These are phyloP conservation scores for Anseranas semipalmata DNA, from an alignment of 2,113 vertebrate genomes.

Conservation along the genomic window DNA sequence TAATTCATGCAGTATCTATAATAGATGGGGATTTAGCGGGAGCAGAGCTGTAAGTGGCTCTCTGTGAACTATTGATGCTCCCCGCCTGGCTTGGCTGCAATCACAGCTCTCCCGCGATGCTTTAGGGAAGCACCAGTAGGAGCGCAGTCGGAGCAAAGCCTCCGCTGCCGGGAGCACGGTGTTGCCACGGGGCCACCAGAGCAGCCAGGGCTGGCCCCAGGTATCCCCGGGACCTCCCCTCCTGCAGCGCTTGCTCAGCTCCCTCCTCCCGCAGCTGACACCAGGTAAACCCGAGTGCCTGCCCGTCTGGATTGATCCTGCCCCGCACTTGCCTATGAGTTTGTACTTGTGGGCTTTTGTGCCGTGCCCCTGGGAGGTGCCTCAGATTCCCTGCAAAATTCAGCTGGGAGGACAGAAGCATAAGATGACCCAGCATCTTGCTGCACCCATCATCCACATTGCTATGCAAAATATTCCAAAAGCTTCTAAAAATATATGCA, in stretches of 20 bases:
- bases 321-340: rapidly evolving
- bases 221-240: background rate
- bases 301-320: background rate
- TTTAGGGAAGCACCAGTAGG: slow-evolving; percentile 69
- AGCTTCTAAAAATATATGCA: background rate
- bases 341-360: background rate
- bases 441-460: background rate
- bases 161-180: background rate
- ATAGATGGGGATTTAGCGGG: slow-evolving; percentile 73
- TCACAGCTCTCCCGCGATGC: slow-evolving; percentile 48
- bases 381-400: background rate
- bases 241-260: background rate
- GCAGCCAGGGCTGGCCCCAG: background rate
- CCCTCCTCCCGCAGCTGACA: background rate
- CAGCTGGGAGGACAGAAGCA: background rate
- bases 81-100: background rate
- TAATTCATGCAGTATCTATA: slow-evolving; percentile 74
- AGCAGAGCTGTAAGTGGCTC: slow-evolving; percentile 65
- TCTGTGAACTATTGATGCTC: slow-evolving; percentile 77
- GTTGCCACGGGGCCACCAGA: background rate
- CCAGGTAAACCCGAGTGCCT: background rate
- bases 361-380: background rate
- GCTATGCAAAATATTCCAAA: background rate
- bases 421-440: rapidly evolving
- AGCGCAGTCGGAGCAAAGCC: slow-evolving; percentile 19